Conservation (phyloP, 2,113 vertebrate genomes). For the Chionodraco myersi region DNA sequence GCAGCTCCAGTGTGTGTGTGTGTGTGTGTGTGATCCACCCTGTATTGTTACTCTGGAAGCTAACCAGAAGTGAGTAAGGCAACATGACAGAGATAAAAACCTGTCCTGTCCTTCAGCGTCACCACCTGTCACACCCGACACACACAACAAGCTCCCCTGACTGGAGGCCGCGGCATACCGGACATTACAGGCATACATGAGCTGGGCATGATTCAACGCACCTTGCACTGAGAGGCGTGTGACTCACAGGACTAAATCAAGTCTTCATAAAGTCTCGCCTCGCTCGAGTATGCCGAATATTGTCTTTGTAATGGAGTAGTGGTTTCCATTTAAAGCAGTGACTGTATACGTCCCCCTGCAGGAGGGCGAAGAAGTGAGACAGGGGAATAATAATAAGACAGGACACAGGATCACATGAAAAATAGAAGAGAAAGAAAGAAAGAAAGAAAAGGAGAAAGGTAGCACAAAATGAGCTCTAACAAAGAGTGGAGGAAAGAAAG, state of each 20-base stretch:
- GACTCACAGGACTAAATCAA: conserved; percentile 46
- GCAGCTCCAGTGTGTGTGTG: not conserved
- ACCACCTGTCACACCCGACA: conserved; percentile 56
- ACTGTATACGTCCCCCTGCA: not conserved
- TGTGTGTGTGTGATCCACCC: conserved; percentile 38
- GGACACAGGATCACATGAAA: no score
- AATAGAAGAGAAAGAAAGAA: not conserved
- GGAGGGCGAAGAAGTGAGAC: no score
- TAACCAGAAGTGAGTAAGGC: conserved; percentile 35
- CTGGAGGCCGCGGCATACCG: conserved; percentile 39
- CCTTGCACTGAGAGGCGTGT: conserved; percentile 15
- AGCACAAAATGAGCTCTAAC: not conserved
- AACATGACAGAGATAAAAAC: conserved; percentile 52
- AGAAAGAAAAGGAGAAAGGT: not conserved
- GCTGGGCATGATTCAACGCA: conserved; percentile 1
- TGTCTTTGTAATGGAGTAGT: not conserved
- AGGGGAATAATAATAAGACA: not conserved
- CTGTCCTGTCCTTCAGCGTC: conserved; percentile 45
- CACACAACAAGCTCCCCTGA: conserved; percentile 27
- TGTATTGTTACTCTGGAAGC: conserved; percentile 44
- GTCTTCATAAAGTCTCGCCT: conserved; percentile 9
- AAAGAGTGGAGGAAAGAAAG: no score
- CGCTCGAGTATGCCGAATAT: conserved; percentile 8
- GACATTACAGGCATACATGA: conserved; percentile 35
- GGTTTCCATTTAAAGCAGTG: not conserved